Evolutionary conservation across 2,113 vertebrate species (phyloP), one percentile per base, ranked within the genome.

Genomic region (Poeciliopsis retropinna): DNA sequence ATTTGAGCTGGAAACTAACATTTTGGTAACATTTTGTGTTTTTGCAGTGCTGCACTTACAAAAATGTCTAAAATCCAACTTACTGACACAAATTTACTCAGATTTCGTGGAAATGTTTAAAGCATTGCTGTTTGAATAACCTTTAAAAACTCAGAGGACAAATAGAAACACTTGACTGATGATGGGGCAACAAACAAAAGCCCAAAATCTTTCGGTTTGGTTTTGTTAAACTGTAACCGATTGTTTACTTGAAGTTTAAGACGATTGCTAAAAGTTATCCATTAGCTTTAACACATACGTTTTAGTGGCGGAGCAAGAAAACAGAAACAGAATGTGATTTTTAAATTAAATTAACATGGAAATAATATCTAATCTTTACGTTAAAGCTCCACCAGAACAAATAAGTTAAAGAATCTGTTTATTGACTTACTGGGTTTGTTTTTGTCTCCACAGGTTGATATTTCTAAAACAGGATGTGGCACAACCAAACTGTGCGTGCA

Each of bases 381-480:
- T 57, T n/a, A 54, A 10, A 19, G 51, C 22, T n/a, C 51, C 22
- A 57, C 51, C 51, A 25, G 22, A 57, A 54, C 51, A 31, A 11
- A 11, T 8, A 29, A 47, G 5, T 14, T 27, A 15, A n/a, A 66
- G 22, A n/a, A 66, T 66, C 0, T 32, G 27, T 68, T 3, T 25
- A 27, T 12, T 77, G 47, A 60, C 27, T 69, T 32, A 32, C 19
- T 3, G 6, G 3, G 11, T 63, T 2, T 66, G 6, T 60, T 5
- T 51, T 2, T 65, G 12, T 68, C 30, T 75, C 25, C 4, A 2
- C 81, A 92, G 91, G 57, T 78, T n/a, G 47, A 44, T 76, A 62
- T 93, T 67, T 86, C 41, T 10, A 47, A 9, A 0, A 3, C 0
- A 0, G 69, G 30, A 3, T 93, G 92, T 11, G 81, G 70, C 6